Evolutionary conservation across 2,113 vertebrate species (phyloP), one percentile per base, ranked within the genome.

Genomic region (Lampris incognitus): DNA sequence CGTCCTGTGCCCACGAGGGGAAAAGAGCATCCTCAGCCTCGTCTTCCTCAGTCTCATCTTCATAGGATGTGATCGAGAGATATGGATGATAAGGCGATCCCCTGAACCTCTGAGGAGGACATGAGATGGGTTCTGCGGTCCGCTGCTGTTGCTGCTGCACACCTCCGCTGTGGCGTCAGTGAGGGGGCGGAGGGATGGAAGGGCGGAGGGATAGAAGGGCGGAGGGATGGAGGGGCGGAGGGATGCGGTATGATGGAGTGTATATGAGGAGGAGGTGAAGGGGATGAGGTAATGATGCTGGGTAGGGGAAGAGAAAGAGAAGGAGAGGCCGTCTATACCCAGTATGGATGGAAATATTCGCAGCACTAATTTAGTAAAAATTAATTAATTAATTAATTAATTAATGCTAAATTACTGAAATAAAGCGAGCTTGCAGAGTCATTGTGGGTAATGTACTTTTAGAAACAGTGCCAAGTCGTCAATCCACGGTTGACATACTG

Each of bases 231-330:
- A 5, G 58, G 66, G 76, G 82, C 3, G 60, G 68, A 72, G 79
- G 50, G 84, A 74, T 78, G 82, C 69, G 62, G 66, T 61, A 74
- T 65, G 71, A 74, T 5, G 65, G 56, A 6, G 62, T 10, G 59
- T 70, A 49, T 64, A 74, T 52, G 76, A 81, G 82, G 78, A 76
- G 83, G 83, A 71, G 84, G 74, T 1, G 51, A 46, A 61, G 56
- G 38, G 48, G 69, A 88, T 88, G 91, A 90, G 78, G 90, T 88
- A 87, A 90, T 87, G 90, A 63, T 68, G 66, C 68, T 67, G 50
- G 57, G n/a, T 49, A 49, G 51, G 40, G 65, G 62, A 11, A 24
- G 52, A 37, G 55, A 37, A 42, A 49, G 41, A 44, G 36, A 1
- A 54, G 24, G 61, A 64, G 42, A 64, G 61, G 44, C 24, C 24